phyloP scores from a whole-genome alignment of 2,797 vertebrate species.

The Chrosomus eos region DNA sequence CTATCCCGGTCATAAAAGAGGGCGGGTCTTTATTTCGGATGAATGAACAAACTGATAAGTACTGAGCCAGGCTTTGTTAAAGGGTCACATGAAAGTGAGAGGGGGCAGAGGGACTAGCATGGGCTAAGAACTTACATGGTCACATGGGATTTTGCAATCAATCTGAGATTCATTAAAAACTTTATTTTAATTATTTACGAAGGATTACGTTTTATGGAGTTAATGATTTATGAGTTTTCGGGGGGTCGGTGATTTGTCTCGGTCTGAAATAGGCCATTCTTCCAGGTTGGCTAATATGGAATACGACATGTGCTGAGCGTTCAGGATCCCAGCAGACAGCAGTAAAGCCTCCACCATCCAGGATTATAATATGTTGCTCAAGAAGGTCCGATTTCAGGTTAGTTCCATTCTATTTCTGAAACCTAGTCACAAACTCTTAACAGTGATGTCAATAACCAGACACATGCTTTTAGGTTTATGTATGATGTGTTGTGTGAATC shows the following conservation, averaged over 20 bases:
- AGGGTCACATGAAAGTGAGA: slow-evolving; percentile 68
- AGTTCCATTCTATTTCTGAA: neutral
- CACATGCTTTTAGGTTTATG: neutral
- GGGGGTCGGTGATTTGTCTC: neutral
- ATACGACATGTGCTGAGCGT: neutral
- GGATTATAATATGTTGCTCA: slow-evolving; percentile 70
- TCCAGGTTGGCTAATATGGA: slow-evolving; percentile 20
- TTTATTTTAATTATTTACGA: slow-evolving; percentile 36
- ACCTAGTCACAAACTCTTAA: neutral
- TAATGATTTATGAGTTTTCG: slow-evolving; percentile 25
- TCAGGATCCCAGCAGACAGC: slow-evolving; percentile 27
- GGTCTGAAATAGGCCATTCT: slow-evolving; percentile 4
- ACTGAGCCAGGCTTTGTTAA: slow-evolving; percentile 64
- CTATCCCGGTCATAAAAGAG: slow-evolving; percentile 73
- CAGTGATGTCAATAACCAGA: neutral
- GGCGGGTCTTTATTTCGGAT: slow-evolving; percentile 72
- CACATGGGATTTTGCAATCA: slow-evolving; percentile 66
- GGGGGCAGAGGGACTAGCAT: slow-evolving; percentile 53
- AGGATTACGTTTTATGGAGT: slow-evolving; percentile 26
- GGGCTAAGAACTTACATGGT: slow-evolving; percentile 51
- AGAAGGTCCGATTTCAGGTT: slow-evolving; percentile 82
- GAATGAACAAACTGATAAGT: slow-evolving; percentile 78
- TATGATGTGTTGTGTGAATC: neutral
- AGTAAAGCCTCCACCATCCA: neutral
- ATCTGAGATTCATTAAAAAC: slow-evolving; percentile 38